Evolutionary conservation across 2,888 invertebrate species (phyloP).

Genomic region (Acanthacorydalis orientalis): DNA sequence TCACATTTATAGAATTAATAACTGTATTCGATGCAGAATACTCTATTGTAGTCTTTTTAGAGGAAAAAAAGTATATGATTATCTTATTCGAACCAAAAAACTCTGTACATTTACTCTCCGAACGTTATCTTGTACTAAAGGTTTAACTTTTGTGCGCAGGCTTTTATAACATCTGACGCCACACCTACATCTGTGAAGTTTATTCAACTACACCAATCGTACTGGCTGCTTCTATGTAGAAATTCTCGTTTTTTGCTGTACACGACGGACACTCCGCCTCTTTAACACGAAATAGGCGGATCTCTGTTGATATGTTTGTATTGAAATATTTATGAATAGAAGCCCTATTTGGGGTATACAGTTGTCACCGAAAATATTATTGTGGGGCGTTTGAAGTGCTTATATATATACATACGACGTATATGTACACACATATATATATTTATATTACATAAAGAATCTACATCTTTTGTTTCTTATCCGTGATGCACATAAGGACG

Average conservation of each 20-base stretch:
- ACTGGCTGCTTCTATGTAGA: background rate
- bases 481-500: background rate
- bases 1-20: no score
- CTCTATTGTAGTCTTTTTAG: no score
- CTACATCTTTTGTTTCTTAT: no score
- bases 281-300: slow-evolving; percentile 4
- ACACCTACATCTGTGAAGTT: background rate
- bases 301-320: background rate
- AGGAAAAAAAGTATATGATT: no score
- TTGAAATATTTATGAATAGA: slow-evolving; percentile 2
- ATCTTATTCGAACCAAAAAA: no score
- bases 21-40: no score
- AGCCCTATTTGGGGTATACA: background rate
- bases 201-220: background rate
- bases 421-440: no score
- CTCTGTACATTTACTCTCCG: no score
- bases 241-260: background rate
- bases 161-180: background rate
- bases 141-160: background rate
- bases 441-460: no score
- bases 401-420: background rate
- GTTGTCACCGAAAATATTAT: background rate
- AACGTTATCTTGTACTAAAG: background rate
- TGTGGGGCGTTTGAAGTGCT: background rate
- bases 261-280: slow-evolving; percentile 1